phyloP scores from a whole-genome alignment of 2,888 invertebrate species.

The Villa cingulata region DNA sequence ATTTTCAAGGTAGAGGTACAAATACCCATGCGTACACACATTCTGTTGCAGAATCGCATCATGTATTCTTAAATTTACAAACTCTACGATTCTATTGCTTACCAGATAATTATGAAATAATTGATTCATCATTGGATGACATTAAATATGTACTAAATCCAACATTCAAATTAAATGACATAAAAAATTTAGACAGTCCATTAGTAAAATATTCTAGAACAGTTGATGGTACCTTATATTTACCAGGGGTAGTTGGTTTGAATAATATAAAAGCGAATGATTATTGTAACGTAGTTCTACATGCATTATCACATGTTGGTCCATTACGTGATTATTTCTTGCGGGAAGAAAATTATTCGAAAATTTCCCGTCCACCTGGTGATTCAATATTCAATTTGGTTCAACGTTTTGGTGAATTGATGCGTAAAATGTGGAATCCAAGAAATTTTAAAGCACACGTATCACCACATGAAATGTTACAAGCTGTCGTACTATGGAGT shows the following conservation, averaged over 20 bases:
- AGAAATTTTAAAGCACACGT: slow-evolving; percentile 98
- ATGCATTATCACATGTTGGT: slow-evolving; percentile 90
- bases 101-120: slow-evolving; percentile 98
- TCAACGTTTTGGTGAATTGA: slow-evolving; percentile 81
- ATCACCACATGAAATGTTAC: slow-evolving; percentile 99
- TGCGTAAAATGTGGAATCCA: slow-evolving; percentile 98
- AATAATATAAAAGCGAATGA: slow-evolving; percentile 99
- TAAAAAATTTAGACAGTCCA: slow-evolving; percentile 57
- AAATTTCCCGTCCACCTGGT: slow-evolving; percentile 84
- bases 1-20: slow-evolving; percentile 92
- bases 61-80: slow-evolving; percentile 92
- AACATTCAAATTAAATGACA: slow-evolving; percentile 76
- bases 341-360: slow-evolving; percentile 80
- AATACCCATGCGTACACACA: slow-evolving; percentile 99
- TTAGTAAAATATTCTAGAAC: slow-evolving; percentile 77
- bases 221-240: slow-evolving; percentile 90
- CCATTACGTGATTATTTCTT: slow-evolving; percentile 92
- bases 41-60: slow-evolving; percentile 94
- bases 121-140: slow-evolving; percentile 93
- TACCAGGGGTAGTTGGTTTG: slow-evolving; percentile 91
- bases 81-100: slow-evolving; percentile 96
- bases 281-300: slow-evolving; percentile 94
- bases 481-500: slow-evolving; percentile 94
- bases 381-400: slow-evolving; percentile 87
- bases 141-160: slow-evolving; percentile 98